These are phyloP conservation scores for Nematostella vectensis DNA, from an alignment of 92 coral and sea anemone genomes.

Conservation along the genomic window DNA sequence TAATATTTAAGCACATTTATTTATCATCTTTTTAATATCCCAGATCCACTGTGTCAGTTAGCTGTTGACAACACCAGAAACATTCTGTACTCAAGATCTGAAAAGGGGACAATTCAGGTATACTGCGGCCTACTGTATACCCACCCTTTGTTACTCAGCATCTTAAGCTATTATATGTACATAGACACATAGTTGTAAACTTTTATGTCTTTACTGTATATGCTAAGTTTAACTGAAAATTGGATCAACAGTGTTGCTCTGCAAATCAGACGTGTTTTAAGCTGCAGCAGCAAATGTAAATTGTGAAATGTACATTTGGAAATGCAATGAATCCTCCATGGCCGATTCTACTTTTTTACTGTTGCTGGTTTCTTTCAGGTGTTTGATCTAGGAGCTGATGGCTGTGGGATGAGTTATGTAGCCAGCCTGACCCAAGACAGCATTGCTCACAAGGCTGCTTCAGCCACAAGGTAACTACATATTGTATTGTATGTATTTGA, in stretches of 20 bases:
- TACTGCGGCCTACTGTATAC: no score
- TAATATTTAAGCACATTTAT: no score
- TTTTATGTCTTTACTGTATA: no score
- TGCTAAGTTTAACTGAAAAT: no score
- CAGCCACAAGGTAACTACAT: slow-evolving; percentile 76
- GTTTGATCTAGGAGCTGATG: slow-evolving; percentile 83
- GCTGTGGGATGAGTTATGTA: slow-evolving; percentile 50
- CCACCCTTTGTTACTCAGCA: slow-evolving; percentile 6
- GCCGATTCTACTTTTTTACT: no score
- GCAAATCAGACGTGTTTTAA: no score
- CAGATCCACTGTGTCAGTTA: slow-evolving; percentile 87
- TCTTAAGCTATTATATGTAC: slow-evolving; percentile 2
- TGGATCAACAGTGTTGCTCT: no score
- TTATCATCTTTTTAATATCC: no score
- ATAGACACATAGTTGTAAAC: neutral
- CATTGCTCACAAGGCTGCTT: slow-evolving; percentile 83
- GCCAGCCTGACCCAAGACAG: slow-evolving; percentile 71
- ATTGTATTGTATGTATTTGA: neutral
- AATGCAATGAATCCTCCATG: no score
- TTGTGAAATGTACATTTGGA: no score
- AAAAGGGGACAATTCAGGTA: slow-evolving; percentile 87
- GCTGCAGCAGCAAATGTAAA: no score
- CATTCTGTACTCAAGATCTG: slow-evolving; percentile 79
- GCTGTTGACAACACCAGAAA: slow-evolving; percentile 96
- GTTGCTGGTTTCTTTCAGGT: no score